Base-by-base conservation (phyloP, 1,140 invertebrate genomes). In the Heliconius himera region DNA sequence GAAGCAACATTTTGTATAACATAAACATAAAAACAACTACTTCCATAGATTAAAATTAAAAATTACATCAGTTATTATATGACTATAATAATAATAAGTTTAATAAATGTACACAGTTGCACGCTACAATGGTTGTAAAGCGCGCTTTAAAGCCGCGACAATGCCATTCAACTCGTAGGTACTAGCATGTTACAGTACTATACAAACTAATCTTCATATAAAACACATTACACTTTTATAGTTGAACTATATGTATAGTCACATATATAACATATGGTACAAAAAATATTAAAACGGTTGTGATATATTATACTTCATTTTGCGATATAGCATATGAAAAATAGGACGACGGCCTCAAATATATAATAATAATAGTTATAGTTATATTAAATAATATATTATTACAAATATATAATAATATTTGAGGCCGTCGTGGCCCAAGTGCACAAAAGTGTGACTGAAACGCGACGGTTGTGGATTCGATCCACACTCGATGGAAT, bases 101-200 rank as follows among this genome's bases (percentile, higher is more conserved):
- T 60, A 60, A 60, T 60, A 60, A 22, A 60, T 60, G 54, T 60
- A 60, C 54, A 60, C 54, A 60, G 54, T 60, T 60, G 54, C 54
- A 26, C 18, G 18, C 8, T 13, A 60, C n/a, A 60, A 60, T 9
- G n/a, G 54, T 4, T 3, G 8, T 22, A 60, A 60, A 60, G 54
- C n/a, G 9, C 54, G 54, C 54, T 22, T n/a, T 60, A 60, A 60
- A 56, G n/a, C 54, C 54, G 54, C 54, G 54, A 22, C 54, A 56
- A 56, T 56, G 54, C 54, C 54, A 56, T 56, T 56, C 54, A 56
- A 56, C 54, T 56, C 54, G 18, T 20, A 51, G 41, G 41, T 46
- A 11, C 41, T 46, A 46, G 41, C 41, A 46, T 46, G 41, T 46
- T 11, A 46, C 41, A 46, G 9, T 20, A 20, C 51, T 60, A 22